Conservation (phyloP, 2,797 vertebrate genomes). For the Poeciliopsis presidionis region DNA sequence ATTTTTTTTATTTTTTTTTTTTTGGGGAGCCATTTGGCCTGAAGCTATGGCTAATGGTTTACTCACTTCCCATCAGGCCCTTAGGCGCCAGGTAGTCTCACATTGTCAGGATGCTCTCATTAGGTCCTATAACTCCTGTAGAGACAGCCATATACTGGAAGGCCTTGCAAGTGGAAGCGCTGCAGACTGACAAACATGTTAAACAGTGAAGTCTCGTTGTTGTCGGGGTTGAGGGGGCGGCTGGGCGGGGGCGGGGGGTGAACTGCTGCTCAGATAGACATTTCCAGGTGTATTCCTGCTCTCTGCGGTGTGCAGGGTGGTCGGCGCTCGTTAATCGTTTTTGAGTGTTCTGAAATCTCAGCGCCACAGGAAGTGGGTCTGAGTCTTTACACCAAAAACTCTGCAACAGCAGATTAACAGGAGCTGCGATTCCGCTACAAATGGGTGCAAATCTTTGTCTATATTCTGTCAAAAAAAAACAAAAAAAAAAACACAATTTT, state of each 20-base stretch:
- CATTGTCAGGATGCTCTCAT: conserved; percentile 77
- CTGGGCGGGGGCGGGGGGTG: not conserved
- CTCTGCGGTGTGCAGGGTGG: not conserved
- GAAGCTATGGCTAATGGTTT: conserved; percentile 82
- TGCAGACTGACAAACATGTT: conserved; percentile 60
- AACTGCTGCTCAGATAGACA: conserved; percentile 14
- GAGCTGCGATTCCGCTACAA: not conserved
- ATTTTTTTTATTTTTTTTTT: conserved; percentile 29
- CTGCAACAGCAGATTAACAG: not conserved
- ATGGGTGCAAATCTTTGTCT: not conserved
- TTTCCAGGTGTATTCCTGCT: not conserved
- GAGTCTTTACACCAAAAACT: not conserved
- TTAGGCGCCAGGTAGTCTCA: conserved; percentile 73
- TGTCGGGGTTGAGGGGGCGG: not conserved
- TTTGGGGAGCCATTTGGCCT: conserved; percentile 67
- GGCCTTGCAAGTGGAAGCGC: conserved; percentile 54
- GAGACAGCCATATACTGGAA: conserved; percentile 62
- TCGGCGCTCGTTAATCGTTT: not conserved
- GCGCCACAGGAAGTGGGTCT: not conserved
- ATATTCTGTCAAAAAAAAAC: too few species aligned
- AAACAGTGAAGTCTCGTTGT: conserved; percentile 17
- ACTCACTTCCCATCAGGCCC: conserved; percentile 78
- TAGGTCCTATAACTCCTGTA: conserved; percentile 76
- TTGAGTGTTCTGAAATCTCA: not conserved
- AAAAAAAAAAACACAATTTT: too few species aligned